Conservation (phyloP, 1,140 invertebrate species). For the Drosophila truncata region DNA sequence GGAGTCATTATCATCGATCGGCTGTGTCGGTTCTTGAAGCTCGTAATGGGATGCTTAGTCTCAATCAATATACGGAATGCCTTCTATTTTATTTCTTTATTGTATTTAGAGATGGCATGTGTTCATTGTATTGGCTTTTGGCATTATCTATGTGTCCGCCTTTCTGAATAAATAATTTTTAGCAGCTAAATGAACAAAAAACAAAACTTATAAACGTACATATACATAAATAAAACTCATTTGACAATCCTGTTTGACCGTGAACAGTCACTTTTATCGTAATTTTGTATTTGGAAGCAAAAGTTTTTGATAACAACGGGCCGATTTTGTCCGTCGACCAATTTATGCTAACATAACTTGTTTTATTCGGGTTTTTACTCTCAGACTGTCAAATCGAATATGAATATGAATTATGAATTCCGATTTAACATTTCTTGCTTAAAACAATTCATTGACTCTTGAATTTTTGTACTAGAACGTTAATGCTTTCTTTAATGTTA, state of each 20-base stretch:
- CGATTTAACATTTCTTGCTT: not conserved
- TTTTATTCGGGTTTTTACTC: constrained; percentile 10
- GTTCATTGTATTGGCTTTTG: constrained; percentile 28
- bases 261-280: constrained; percentile 68
- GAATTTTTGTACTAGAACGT: not conserved
- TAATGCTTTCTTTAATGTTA: not conserved
- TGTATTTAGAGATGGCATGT: constrained; percentile 12
- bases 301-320: constrained; percentile 32
- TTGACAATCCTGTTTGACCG: constrained; percentile 64
- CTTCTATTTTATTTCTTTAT: constrained; percentile 18
- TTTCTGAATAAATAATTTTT: constrained; percentile 75
- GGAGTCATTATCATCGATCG: constrained; percentile 5
- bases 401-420: not conserved
- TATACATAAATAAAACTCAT: constrained; percentile 29
- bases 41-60: constrained; percentile 23
- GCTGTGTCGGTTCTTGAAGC: not conserved
- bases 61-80: constrained; percentile 39
- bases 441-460: not conserved
- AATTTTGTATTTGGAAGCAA: constrained; percentile 54
- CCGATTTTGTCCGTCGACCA: constrained; percentile 27
- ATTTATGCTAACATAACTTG: constrained; percentile 61
- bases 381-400: not conserved
- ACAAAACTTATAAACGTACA: not conserved
- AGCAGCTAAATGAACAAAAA: constrained; percentile 28
- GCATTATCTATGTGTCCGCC: constrained; percentile 59